Base-by-base conservation (phyloP, 2,888 invertebrate genomes). In the Napeogenes inachia region DNA sequence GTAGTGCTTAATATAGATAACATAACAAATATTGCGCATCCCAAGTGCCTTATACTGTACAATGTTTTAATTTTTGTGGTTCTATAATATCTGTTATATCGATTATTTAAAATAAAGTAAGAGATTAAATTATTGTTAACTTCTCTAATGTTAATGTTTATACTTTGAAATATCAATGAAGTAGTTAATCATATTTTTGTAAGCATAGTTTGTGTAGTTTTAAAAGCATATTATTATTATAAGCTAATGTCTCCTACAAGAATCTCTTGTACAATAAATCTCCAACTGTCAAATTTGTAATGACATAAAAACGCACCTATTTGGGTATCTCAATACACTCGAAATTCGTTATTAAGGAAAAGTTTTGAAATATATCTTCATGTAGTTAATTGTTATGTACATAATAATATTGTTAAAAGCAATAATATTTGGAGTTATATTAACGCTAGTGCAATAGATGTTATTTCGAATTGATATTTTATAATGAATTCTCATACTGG, bases 91-190 rank as follows among this genome's bases (percentile, higher is more conserved):
- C 79, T 88, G 87, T 89, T 89, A 85, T 75, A 81, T 69, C 82
- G 84, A 84, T 87, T 86, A 80, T 76, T 78, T 78, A 69, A 50
- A 75, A 86, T 85, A 69, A 50, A 75, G 85, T 85, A 86, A 81
- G 87, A 89, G 88, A 89, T 89, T 89, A 89, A 89, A 89, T 89
- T 89, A 89, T 89, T 89, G 89, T 89, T 90, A 88, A 89, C 83
- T 88, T 86, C 85, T 81, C 87, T 87, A 79, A 87, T 85, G 82
- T 88, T 88, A 86, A 85, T 85, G 81, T 81, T 82, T 85, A 82
- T 82, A 76, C 74, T 70, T 73, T 68, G 65, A 70, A 56, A 65
- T 70, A 69, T 68, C 66, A 70, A 67, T 72, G 63, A 67, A 68
- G 65, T 73, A 70, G 66, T 77, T 64, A 68, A 61, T 75, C 70